Evolutionary conservation across 2,888 invertebrate species (phyloP).

Genomic region (Drosophila siamana): DNA sequence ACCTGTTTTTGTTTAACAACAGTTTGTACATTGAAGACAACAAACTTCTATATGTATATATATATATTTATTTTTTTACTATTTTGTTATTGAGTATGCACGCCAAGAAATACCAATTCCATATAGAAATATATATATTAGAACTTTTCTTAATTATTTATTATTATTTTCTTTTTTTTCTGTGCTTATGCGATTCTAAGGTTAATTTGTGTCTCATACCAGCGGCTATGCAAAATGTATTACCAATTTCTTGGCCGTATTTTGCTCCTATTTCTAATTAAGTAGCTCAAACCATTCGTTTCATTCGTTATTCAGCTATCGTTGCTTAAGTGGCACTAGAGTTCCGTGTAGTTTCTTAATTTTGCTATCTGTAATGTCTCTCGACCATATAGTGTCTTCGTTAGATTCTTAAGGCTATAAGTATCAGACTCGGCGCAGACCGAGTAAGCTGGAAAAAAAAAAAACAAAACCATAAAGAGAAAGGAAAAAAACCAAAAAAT

Average conservation of each 20-base stretch:
- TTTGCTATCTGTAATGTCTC: constrained; percentile 12
- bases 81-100: constrained; percentile 49
- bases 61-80: no score
- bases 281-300: constrained; percentile 67
- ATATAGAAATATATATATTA: constrained; percentile 22
- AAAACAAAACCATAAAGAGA: constrained; percentile 13
- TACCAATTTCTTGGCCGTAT: constrained; percentile 25
- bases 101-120: constrained; percentile 29
- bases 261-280: constrained; percentile 33
- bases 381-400: constrained; percentile 18
- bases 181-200: constrained; percentile 13
- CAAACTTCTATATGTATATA: constrained; percentile 24
- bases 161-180: constrained; percentile 1
- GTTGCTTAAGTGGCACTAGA: constrained; percentile 74
- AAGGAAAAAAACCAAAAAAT: constrained; percentile 19
- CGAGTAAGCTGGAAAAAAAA: constrained; percentile 31
- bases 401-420: constrained; percentile 59
- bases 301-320: constrained; percentile 70
- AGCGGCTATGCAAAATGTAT: constrained; percentile 63
- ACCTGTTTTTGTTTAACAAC: constrained; percentile 49
- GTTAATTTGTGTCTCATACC: constrained; percentile 37
- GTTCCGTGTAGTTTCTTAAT: constrained; percentile 57
- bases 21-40: constrained; percentile 46
- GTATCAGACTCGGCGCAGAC: constrained; percentile 29
- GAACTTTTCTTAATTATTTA: constrained; percentile 11